Percentiles rank a stretch among this genome's conserved stretches.
Evolutionary conservation across 2,113 vertebrate genomes (phyloP).

Genomic region (Accipiter virgatus): DNA sequence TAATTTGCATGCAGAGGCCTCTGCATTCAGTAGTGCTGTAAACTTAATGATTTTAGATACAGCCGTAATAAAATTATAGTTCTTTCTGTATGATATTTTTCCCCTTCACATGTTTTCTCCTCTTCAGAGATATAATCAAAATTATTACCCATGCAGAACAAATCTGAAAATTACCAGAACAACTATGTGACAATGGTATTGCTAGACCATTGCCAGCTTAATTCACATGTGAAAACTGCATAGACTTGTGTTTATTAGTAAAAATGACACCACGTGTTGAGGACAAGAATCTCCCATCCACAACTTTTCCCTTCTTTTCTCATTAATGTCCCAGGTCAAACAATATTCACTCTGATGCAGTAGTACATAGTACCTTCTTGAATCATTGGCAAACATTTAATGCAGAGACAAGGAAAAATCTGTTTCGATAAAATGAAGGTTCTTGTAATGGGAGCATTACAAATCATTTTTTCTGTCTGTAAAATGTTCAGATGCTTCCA

Average conservation of each 20-base stretch:
- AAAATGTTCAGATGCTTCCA: neutral
- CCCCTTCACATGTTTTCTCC: neutral
- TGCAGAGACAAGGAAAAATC: neutral
- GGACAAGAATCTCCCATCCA: neutral
- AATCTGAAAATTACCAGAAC: neutral
- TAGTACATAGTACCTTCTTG: neutral
- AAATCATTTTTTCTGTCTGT: neutral
- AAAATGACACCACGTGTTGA: neutral
- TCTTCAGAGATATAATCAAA: neutral
- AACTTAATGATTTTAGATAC: neutral
- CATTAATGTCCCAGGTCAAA: neutral
- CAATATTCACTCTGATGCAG: neutral
- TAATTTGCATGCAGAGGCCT: constrained; percentile 1
- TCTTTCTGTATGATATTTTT: neutral
- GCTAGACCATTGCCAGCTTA: neutral
- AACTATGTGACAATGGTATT: neutral
- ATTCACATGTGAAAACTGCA: neutral
- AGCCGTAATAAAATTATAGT: constrained; percentile 5
- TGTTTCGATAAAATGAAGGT: neutral
- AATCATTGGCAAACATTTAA: neutral
- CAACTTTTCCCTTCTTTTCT: neutral
- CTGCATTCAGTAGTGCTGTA: neutral
- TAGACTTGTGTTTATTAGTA: neutral
- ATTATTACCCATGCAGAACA: neutral
- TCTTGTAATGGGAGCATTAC: neutral